Conservation (phyloP, 2,113 vertebrate species). For the Megaceryle torquata region DNA sequence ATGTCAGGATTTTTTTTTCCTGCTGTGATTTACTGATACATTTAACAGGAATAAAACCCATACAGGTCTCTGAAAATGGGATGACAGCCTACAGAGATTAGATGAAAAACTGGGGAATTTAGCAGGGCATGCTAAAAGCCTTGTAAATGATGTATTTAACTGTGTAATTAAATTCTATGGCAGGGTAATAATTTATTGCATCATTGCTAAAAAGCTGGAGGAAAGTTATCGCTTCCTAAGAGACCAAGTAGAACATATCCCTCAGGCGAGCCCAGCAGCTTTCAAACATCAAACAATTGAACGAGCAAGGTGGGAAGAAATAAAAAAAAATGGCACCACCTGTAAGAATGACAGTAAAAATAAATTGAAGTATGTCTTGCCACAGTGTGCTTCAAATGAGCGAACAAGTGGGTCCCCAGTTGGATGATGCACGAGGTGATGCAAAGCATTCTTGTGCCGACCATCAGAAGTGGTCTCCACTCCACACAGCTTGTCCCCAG, state of each 20-base stretch:
- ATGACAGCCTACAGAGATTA: neutral
- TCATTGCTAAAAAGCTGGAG: neutral
- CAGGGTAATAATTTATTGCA: neutral
- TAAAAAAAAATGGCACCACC: neutral
- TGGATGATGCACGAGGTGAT: neutral
- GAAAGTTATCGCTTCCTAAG: neutral
- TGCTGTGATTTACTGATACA: neutral
- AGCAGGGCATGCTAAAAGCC: conserved; percentile 41
- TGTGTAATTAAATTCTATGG: conserved; percentile 19
- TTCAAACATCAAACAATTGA: neutral
- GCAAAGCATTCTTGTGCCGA: neutral
- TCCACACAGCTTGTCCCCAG: neutral
- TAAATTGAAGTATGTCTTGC: neutral
- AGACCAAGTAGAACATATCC: neutral
- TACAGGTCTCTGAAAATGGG: neutral
- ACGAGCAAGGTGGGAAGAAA: neutral
- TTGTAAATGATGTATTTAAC: conserved; percentile 25
- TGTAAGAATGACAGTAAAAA: neutral
- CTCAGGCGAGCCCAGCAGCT: neutral
- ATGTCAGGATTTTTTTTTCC: neutral
- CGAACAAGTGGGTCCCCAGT: fast-evolving
- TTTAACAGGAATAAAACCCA: conserved; percentile 24
- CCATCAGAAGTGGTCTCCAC: neutral
- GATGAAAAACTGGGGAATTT: conserved; percentile 12
- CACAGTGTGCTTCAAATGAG: neutral